Evolutionary conservation across 1,140 invertebrate species (phyloP).

Genomic region (Meloidogyne floridensis): DNA sequence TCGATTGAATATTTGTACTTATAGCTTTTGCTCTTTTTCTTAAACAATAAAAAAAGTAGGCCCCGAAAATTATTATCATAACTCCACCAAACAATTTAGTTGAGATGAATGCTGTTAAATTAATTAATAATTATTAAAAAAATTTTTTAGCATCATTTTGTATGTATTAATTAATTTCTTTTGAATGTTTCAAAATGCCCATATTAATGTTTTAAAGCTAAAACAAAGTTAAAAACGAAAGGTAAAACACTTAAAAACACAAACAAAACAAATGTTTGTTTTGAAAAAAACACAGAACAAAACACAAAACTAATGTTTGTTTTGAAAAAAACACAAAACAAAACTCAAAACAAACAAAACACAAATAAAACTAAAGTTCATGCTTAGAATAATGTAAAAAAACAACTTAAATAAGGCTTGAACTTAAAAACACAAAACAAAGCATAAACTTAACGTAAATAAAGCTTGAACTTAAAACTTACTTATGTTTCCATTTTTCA

Average conservation of each 20-base stretch:
- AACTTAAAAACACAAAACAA: neutral
- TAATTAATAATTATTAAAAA: neutral
- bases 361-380: neutral
- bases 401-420: too few relatives aligned
- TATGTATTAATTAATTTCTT: too few relatives aligned
- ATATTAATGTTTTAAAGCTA: too few relatives aligned
- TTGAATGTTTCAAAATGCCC: too few relatives aligned
- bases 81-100: neutral
- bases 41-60: neutral
- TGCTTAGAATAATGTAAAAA: too few relatives aligned
- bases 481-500: neutral
- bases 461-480: neutral
- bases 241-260: too few relatives aligned
- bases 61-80: neutral
- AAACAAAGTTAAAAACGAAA: too few relatives aligned
- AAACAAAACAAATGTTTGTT: too few relatives aligned
- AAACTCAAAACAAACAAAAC: neutral
- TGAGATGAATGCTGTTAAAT: slow-evolving; percentile 2
- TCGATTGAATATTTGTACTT: neutral
- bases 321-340: neutral
- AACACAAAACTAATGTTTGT: neutral
- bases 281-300: neutral
- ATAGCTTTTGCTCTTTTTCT: slow-evolving; percentile 5
- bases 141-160: too few relatives aligned
- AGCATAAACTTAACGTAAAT: neutral